Evolutionary conservation across 2,888 invertebrate species (phyloP), one percentile per base, ranked within the genome.

Genomic region (Emmelina monodactyla): DNA sequence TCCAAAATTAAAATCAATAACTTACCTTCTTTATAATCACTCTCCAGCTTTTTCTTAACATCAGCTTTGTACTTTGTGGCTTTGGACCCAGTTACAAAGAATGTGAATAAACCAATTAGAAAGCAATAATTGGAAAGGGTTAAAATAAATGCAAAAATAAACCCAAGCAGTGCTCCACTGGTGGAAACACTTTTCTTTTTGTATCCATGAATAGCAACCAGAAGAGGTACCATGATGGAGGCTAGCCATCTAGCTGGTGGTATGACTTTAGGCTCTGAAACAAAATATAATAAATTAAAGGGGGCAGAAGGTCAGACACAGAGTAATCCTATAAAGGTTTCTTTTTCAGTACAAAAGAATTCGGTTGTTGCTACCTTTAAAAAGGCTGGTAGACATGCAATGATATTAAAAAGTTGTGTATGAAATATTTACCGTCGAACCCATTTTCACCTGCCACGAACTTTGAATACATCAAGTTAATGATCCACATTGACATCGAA

Each of bases 101-200:
- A 94, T 2, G 85, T 79, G 11, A 91, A 68, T 19, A 94, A 70
- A 42, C 87, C 85, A 10, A 84, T 83, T 31, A 91, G 65, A 58
- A 93, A 94, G 39, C 88, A 86, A 53, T 88, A 88, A 59, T 85
- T 93, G 33, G 91, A 87, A 15, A 93, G 66, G 2, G 92, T 91
- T 28, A 94, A 60, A 14, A 90, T 66, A 51, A 93, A 88, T 9
- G 91, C 93, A 34, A 93, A 83, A 2, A 88, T 46, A 14, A 89
- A 65, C 3, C 89, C 92, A 40, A 89, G 66, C 2, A 86, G 42
- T 2, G 90, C 91, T 19, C 92, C 93, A 43, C 87, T 88, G 12
- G 81, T 58, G 52, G 83, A 86, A 0, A 93, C 68, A 50, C 88
- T 88, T 43, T 85, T 87, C 42, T 83, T 85, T 40, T 76, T 85